A percentile compares a stretch with the other conserved stretches of the same genome.
Evolutionary conservation across 2,113 vertebrate genomes (phyloP).

Genomic region (Rhinolophus ferrumequinum): DNA sequence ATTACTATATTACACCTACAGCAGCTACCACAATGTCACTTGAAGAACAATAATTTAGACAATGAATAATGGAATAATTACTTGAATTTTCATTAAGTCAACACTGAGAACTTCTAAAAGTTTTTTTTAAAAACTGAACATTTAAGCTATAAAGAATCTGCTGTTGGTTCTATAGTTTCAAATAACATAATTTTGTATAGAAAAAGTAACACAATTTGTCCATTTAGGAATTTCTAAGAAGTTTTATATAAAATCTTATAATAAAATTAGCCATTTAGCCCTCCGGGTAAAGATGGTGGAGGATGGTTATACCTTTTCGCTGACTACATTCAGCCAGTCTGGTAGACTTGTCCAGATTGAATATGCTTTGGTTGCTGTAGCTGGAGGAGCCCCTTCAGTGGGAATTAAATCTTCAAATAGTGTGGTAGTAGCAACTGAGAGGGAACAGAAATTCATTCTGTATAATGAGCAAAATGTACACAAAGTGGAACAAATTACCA

Average conservation of each 20-base stretch:
- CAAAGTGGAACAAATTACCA: conserved; percentile 93
- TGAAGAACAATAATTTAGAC: neutral
- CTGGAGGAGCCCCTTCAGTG: conserved; percentile 91
- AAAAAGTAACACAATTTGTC: neutral
- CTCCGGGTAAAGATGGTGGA: conserved; percentile 89
- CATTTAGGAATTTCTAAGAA: neutral
- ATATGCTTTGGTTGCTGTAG: conserved; percentile 92
- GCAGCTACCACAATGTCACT: neutral
- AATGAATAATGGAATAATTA: neutral
- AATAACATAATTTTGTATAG: neutral
- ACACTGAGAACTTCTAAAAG: neutral
- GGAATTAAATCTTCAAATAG: conserved; percentile 95
- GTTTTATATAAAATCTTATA: neutral
- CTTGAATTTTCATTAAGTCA: neutral
- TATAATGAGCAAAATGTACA: conserved; percentile 94
- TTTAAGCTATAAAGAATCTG: neutral
- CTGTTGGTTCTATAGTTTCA: neutral
- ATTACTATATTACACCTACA: no score
- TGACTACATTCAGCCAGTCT: conserved; percentile 94
- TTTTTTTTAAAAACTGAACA: neutral
- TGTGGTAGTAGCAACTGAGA: conserved; percentile 93
- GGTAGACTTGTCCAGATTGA: conserved; percentile 95
- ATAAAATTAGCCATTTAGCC: neutral
- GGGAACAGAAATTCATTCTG: conserved; percentile 94
- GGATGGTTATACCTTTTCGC: conserved; percentile 92